Percentiles rank a stretch among this genome's conserved stretches.
Conservation (phyloP, 2,888 invertebrate species). For the Charanyca ferruginea region DNA sequence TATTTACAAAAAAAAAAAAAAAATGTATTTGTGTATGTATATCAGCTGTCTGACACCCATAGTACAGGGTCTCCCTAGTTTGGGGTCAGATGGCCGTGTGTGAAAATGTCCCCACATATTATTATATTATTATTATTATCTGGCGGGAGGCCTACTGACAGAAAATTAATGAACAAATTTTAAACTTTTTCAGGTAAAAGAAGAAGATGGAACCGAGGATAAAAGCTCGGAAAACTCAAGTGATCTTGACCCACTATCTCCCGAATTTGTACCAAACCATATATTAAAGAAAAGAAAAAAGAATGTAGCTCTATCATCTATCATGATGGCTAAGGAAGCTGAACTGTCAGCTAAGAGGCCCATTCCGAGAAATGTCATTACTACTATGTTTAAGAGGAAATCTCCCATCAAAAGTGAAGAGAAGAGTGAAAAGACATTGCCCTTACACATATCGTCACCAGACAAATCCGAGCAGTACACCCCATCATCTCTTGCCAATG, state of each 20-base stretch:
- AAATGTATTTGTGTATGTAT: too few species aligned
- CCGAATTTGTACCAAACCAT: slow-evolving; percentile 16
- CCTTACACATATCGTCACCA: background rate
- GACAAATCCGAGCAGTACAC: slow-evolving; percentile 50
- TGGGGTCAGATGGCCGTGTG: too few species aligned
- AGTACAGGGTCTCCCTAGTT: too few species aligned
- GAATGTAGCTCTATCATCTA: slow-evolving; percentile 76
- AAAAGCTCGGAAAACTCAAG: background rate
- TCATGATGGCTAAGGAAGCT: slow-evolving; percentile 61
- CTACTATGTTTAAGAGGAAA: slow-evolving; percentile 50
- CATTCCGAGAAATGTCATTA: background rate
- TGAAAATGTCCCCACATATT: too few species aligned
- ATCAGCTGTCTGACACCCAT: too few species aligned
- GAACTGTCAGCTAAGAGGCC: slow-evolving; percentile 7
- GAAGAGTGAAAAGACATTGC: background rate
- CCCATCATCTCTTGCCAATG: slow-evolving; percentile 72
- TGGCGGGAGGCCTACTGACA: too few species aligned
- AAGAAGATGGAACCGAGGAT: slow-evolving; percentile 55
- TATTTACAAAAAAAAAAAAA: too few species aligned
- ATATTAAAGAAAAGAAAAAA: slow-evolving; percentile 57
- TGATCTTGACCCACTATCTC: background rate
- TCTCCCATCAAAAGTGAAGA: background rate
- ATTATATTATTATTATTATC: too few species aligned
- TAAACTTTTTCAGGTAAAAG: slow-evolving; percentile 68
- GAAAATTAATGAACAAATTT: too few species aligned